These are phyloP conservation scores for Microcebus ravelobensis DNA, from an alignment of 2,113 vertebrate genomes.

Conservation along the genomic window DNA sequence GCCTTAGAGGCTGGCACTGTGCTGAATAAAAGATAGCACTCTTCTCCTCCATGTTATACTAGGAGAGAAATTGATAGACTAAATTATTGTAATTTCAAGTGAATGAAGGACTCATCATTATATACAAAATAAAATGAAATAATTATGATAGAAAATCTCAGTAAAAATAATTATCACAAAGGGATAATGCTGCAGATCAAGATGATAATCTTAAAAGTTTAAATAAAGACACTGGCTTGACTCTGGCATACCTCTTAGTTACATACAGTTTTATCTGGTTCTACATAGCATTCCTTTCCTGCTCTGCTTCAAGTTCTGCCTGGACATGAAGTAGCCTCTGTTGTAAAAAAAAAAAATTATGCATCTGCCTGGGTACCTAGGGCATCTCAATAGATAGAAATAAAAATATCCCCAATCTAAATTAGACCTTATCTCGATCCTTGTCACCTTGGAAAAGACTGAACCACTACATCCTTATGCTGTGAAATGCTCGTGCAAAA, in stretches of 20 bases:
- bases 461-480: neutral
- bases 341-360: neutral
- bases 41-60: neutral
- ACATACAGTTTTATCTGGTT: neutral
- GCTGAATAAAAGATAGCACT: neutral
- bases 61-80: neutral
- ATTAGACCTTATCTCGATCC: neutral
- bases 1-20: neutral
- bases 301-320: neutral
- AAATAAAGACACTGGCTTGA: neutral
- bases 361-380: neutral
- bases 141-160: constrained; percentile 20
- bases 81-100: neutral
- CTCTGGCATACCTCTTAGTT: neutral
- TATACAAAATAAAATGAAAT: neutral
- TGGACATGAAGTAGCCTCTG: neutral
- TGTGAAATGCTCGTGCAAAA: neutral
- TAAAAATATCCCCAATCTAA: constrained; percentile 12
- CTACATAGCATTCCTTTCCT: neutral
- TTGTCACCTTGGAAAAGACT: neutral
- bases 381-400: neutral
- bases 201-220: neutral
- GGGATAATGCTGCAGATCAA: neutral
- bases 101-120: neutral
- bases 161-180: neutral